A percentile compares a stretch with the other conserved stretches of the same genome.
Evolutionary conservation across 2,797 vertebrate species (phyloP).

Genomic region (Enteromius argenteus): DNA sequence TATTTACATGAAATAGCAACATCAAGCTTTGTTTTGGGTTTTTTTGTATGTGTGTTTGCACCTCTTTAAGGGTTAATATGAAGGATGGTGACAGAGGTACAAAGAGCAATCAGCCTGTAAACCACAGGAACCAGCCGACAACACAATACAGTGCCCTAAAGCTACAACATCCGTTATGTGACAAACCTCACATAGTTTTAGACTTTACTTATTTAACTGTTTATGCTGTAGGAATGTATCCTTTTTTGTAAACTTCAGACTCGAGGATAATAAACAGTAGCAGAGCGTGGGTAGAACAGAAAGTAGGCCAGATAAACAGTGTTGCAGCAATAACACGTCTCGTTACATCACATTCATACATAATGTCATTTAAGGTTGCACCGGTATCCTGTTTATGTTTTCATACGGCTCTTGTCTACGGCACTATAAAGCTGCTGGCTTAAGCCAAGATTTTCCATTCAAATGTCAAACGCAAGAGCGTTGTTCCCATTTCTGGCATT

Average conservation of each 20-base stretch:
- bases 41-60: background rate
- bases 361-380: slow-evolving; percentile 63
- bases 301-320: slow-evolving; percentile 80
- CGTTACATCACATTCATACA: slow-evolving; percentile 65
- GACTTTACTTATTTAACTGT: slow-evolving; percentile 44
- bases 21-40: too few relatives aligned
- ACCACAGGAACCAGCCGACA: slow-evolving; percentile 19
- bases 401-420: slow-evolving; percentile 38
- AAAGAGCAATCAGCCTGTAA: background rate
- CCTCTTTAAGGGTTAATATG: background rate
- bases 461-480: slow-evolving; percentile 54
- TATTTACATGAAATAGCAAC: background rate
- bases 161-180: background rate
- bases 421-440: slow-evolving; percentile 52
- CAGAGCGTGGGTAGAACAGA: slow-evolving; percentile 53
- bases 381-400: slow-evolving; percentile 62
- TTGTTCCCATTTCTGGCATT: slow-evolving; percentile 54
- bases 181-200: background rate
- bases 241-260: slow-evolving; percentile 38
- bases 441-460: slow-evolving; percentile 61
- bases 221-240: slow-evolving; percentile 30
- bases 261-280: slow-evolving; percentile 47
- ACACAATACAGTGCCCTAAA: slow-evolving; percentile 22
- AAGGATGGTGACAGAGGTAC: background rate
- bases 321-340: slow-evolving; percentile 58